Evolutionary conservation across 2,113 vertebrate species (phyloP).

Genomic region (Polypterus bichir): DNA sequence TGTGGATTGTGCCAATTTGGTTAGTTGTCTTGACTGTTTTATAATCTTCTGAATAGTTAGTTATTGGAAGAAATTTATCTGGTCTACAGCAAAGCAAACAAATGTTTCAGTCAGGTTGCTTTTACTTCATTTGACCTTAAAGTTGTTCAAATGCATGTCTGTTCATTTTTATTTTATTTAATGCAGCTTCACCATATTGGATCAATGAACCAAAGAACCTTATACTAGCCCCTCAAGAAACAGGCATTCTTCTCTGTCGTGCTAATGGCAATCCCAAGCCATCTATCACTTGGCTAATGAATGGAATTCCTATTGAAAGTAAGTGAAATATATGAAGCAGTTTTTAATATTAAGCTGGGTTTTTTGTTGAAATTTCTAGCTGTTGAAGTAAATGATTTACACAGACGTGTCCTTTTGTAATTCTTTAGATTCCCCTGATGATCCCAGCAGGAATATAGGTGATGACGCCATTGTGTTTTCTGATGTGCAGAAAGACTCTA

Average conservation of each 20-base stretch:
- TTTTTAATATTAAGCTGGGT: too few species aligned
- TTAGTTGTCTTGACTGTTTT: too few species aligned
- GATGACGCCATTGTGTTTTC: slow-evolving; percentile 84
- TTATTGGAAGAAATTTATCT: too few species aligned
- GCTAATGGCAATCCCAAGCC: slow-evolving; percentile 84
- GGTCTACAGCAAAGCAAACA: too few species aligned
- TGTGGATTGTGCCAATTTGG: too few species aligned
- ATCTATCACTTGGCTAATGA: slow-evolving; percentile 71
- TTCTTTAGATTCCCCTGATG: slow-evolving; percentile 65
- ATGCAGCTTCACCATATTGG: slow-evolving; percentile 87
- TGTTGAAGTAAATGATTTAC: too few species aligned
- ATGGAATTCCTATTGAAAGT: slow-evolving; percentile 81
- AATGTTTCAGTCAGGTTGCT: too few species aligned
- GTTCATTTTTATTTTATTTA: slow-evolving; percentile 14
- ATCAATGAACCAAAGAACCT: slow-evolving; percentile 76
- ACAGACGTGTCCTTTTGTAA: too few species aligned
- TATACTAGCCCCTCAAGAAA: slow-evolving; percentile 79
- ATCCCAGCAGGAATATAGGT: slow-evolving; percentile 76
- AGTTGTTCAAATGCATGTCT: too few species aligned
- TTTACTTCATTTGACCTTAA: too few species aligned
- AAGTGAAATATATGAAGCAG: slow-evolving; percentile 28
- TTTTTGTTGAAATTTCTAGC: too few species aligned
- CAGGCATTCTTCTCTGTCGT: slow-evolving; percentile 71
- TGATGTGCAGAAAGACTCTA: slow-evolving; percentile 71
- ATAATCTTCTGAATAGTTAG: too few species aligned